Percentiles rank a stretch among this genome's conserved stretches.
phyloP scores from a whole-genome alignment of 2,113 vertebrate genomes.

The Scatophagus argus region DNA sequence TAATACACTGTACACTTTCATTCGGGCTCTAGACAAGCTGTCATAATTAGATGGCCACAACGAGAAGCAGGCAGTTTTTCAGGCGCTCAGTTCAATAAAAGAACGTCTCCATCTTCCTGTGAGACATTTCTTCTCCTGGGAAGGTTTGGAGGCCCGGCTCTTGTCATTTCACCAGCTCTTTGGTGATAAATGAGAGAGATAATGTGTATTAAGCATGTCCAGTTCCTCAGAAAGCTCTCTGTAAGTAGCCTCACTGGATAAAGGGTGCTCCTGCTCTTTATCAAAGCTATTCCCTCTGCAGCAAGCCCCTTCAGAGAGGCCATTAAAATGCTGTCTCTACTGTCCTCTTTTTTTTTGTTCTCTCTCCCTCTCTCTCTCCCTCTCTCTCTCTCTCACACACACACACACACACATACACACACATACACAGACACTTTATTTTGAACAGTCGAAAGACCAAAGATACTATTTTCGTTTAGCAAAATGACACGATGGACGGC shows the following conservation, averaged over 20 bases:
- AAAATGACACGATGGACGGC: not conserved
- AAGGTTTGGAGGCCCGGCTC: constrained; percentile 81
- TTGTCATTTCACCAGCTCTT: constrained; percentile 87
- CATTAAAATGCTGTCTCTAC: constrained; percentile 58
- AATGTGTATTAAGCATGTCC: constrained; percentile 89
- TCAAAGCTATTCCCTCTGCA: constrained; percentile 89
- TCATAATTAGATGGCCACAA: constrained; percentile 32
- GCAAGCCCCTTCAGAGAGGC: constrained; percentile 79
- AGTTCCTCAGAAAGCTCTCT: constrained; percentile 84
- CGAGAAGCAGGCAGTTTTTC: constrained; percentile 66
- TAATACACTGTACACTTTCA: constrained; percentile 43
- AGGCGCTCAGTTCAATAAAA: constrained; percentile 85
- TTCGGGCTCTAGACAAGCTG: constrained; percentile 30
- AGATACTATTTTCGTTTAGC: not conserved
- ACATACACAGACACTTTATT: no score
- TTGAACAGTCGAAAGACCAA: not conserved
- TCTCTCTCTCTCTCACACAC: no score
- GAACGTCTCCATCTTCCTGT: constrained; percentile 63
- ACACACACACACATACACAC: no score
- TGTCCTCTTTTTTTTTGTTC: constrained; percentile 5
- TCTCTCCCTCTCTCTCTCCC: no score
- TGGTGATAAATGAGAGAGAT: constrained; percentile 90
- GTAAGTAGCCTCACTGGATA: constrained; percentile 89
- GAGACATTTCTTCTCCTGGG: constrained; percentile 75
- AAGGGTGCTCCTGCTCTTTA: constrained; percentile 90